These are phyloP conservation scores for Xyrichtys novacula DNA, from an alignment of 2,797 vertebrate genomes.

Conservation along the genomic window DNA sequence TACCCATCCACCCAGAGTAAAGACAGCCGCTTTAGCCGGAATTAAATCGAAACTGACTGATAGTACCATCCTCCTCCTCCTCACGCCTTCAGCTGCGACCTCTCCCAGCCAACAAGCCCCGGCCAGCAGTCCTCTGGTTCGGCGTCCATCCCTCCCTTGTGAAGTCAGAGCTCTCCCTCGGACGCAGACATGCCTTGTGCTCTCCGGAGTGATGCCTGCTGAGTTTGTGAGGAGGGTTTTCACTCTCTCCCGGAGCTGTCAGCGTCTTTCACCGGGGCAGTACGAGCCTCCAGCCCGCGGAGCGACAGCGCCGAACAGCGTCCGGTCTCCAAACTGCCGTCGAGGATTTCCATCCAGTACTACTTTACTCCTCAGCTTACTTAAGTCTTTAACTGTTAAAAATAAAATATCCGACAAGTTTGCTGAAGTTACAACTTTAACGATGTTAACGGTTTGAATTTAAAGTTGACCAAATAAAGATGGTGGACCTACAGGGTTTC, in stretches of 20 bases:
- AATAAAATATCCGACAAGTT: no score
- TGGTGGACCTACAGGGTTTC: no score
- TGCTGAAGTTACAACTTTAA: no score
- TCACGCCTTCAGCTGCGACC: conserved; percentile 32
- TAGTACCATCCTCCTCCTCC: conserved; percentile 11
- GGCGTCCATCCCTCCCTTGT: conserved; percentile 42
- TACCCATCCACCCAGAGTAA: conserved; percentile 58
- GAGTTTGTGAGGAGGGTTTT: conserved; percentile 35
- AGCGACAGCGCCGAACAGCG: conserved; percentile 54
- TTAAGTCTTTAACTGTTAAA: no score
- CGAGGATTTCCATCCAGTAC: no score
- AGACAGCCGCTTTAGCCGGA: conserved; percentile 25
- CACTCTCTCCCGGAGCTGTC: conserved; percentile 20
- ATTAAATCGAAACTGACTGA: conserved; percentile 46
- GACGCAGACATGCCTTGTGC: conserved; percentile 26
- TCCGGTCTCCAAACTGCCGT: not conserved
- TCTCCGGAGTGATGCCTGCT: conserved; percentile 30
- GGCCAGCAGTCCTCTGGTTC: conserved; percentile 4
- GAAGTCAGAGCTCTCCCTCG: conserved; percentile 18
- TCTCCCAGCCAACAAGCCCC: conserved; percentile 15
- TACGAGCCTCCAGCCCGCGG: not conserved
- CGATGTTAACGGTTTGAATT: no score
- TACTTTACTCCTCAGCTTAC: no score
- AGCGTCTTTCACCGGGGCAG: conserved; percentile 22
- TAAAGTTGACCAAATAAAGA: no score